These are phyloP conservation scores for Drepana arcuata DNA, from an alignment of 1,140 invertebrate genomes.

Conservation along the genomic window DNA sequence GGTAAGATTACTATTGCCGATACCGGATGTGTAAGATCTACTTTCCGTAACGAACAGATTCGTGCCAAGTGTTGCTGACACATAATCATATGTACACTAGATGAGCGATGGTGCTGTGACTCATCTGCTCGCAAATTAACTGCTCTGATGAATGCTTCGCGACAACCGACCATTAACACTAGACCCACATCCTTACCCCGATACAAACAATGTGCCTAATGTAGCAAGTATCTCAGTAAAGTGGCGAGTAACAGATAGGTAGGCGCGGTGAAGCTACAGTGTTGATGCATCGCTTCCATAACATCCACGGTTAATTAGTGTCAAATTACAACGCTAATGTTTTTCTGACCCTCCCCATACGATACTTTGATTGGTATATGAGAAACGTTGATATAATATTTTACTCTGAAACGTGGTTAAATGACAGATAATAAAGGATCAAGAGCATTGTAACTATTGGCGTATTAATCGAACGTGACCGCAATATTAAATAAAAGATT, in stretches of 20 bases:
- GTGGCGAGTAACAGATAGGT: constrained; percentile 21
- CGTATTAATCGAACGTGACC: too few species aligned
- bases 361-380: too few species aligned
- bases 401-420: too few species aligned
- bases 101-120: constrained; percentile 57
- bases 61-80: constrained; percentile 35
- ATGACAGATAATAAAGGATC: too few species aligned
- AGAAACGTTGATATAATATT: too few species aligned
- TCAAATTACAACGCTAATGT: constrained; percentile 46
- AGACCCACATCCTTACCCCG: constrained; percentile 11
- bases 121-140: constrained; percentile 61
- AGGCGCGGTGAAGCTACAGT: constrained; percentile 31
- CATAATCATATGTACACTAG: constrained; percentile 30
- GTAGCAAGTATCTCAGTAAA: too few species aligned
- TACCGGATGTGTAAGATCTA: too few species aligned
- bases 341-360: constrained; percentile 14
- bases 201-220: constrained; percentile 3
- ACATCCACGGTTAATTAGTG: constrained; percentile 48
- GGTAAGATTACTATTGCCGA: too few species aligned
- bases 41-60: constrained; percentile 9
- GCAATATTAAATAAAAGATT: too few species aligned
- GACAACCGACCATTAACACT: constrained; percentile 24
- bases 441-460: too few species aligned
- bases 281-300: constrained; percentile 50
- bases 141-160: constrained; percentile 52